Percentiles rank a stretch among this genome's conserved stretches.
Conservation (phyloP, 1,140 invertebrate genomes). For the Drosophila novamexicana region DNA sequence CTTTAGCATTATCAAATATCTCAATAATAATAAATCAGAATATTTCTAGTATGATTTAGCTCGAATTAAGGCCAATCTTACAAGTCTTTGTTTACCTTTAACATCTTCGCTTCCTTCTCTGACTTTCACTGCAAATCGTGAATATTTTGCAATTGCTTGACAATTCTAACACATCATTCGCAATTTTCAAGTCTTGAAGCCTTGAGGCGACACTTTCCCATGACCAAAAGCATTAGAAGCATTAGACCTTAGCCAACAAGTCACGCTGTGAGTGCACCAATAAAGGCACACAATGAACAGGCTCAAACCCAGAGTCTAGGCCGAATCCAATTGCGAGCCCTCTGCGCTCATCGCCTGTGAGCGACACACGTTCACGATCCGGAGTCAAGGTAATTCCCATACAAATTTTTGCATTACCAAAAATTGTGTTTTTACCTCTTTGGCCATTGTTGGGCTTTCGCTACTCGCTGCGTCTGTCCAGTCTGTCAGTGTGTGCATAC, state of each 20-base stretch:
- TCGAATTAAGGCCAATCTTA: no score
- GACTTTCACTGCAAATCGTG: slow-evolving; percentile 37
- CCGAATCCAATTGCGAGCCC: slow-evolving; percentile 30
- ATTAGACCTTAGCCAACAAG: slow-evolving; percentile 44
- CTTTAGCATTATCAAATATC: no score
- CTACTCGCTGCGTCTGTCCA: slow-evolving; percentile 18
- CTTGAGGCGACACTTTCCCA: slow-evolving; percentile 64
- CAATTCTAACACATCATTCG: slow-evolving; percentile 43
- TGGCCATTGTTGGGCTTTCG: slow-evolving; percentile 47
- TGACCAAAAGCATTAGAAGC: slow-evolving; percentile 70
- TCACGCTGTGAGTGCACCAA: slow-evolving; percentile 75
- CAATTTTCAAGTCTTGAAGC: slow-evolving; percentile 13
- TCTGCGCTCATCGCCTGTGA: slow-evolving; percentile 1
- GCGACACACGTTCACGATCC: slow-evolving; percentile 63
- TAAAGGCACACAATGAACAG: slow-evolving; percentile 61
- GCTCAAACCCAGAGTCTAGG: slow-evolving; percentile 23
- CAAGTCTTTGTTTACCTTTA: background rate
- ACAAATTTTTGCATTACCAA: slow-evolving; percentile 71
- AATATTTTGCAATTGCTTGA: slow-evolving; percentile 33
- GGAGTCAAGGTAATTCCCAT: slow-evolving; percentile 80
- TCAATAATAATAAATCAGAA: no score
- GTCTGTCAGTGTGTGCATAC: slow-evolving; percentile 51
- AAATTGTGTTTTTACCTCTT: slow-evolving; percentile 57
- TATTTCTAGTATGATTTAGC: no score
- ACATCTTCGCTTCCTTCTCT: background rate